Base-by-base conservation (phyloP, 1,140 invertebrate genomes). In the Drosophila biarmipes region DNA sequence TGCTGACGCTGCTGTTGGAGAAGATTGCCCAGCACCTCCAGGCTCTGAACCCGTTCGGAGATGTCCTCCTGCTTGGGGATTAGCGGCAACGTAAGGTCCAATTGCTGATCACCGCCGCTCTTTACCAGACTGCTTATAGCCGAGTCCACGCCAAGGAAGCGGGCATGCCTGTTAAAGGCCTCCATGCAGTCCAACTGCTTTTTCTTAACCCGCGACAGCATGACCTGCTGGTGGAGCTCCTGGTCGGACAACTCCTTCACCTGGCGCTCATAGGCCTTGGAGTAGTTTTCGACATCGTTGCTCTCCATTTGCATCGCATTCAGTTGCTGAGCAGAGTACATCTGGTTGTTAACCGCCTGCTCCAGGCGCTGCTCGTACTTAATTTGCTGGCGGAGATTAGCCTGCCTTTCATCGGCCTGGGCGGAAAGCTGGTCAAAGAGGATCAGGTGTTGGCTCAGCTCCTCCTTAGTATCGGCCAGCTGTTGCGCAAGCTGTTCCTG, bases 191-290 rank as follows among this genome's bases (percentile, higher is more conserved):
- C 87, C 14, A 78, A 54, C 12, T 87, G 48, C 27, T 91, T 73
- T 14, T 91, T 80, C 38, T 90, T 84, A n/a, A 74, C 68, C 8
- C 81, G 73, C 1, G 91, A 48, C 11, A 84, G 40, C 34, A 71
- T 52, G 2, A 91, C 91, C 51, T 91, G 90, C 59, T 91, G 87
- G 19, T 80, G 67, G 6, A 75, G 57, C 17, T 77, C 51, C 2
- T 53, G 61, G 11, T 78, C 68, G 1, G 57, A 42, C 0, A 90
- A 17, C 11, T 79, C 77, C 6, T 62, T 38, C 15, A 80, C 29
- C 11, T 85, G 64, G 0, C 80, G 62, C 2, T 79, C 56, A 34
- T 90, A 71, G n/a, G 63, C 68, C 21, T 84, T 21, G 11, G 59
- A 52, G 35, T 77, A 51, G 24, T 62, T 72, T 2, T 52, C 27